phyloP scores from a whole-genome alignment of 2,888 invertebrate species.

The Oxyteleia sp. region DNA sequence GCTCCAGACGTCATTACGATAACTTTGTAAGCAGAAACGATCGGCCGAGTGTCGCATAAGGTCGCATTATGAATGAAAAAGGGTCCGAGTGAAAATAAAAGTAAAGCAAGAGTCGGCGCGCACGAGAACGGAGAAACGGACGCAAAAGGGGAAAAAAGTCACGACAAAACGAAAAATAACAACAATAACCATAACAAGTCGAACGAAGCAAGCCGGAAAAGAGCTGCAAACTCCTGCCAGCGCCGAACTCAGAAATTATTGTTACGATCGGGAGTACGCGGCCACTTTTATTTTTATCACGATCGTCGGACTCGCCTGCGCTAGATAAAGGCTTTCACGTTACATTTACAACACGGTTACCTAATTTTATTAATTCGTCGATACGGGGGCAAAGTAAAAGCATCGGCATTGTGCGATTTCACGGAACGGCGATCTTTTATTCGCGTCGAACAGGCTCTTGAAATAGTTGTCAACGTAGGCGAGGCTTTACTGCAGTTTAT shows the following conservation, averaged over 20 bases:
- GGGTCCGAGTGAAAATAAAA: constrained; percentile 56
- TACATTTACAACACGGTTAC: constrained; percentile 58
- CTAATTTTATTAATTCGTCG: constrained; percentile 62
- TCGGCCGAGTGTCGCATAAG: constrained; percentile 58
- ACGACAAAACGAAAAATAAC: constrained; percentile 43
- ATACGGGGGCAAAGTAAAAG: constrained; percentile 43
- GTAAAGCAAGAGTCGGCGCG: constrained; percentile 37
- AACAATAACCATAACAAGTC: constrained; percentile 45
- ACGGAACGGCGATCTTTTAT: constrained; percentile 28
- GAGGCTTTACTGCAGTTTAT: constrained; percentile 22
- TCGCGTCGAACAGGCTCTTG: constrained; percentile 5
- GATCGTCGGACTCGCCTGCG: constrained; percentile 25
- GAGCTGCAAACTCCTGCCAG: constrained; percentile 42
- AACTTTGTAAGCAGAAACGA: constrained; percentile 63
- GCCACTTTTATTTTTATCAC: constrained; percentile 58
- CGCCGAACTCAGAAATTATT: constrained; percentile 57
- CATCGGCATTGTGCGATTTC: constrained; percentile 38
- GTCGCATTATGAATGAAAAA: constrained; percentile 66
- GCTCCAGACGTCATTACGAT: constrained; percentile 63
- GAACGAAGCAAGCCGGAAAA: constrained; percentile 63
- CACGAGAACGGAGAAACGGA: background rate
- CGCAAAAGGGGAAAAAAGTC: constrained; percentile 11
- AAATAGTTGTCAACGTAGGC: constrained; percentile 43
- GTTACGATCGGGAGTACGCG: constrained; percentile 52
- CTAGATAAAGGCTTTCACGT: constrained; percentile 48